Conservation (phyloP, 2,797 vertebrate species). For the Hypotaenidia philippensis region DNA sequence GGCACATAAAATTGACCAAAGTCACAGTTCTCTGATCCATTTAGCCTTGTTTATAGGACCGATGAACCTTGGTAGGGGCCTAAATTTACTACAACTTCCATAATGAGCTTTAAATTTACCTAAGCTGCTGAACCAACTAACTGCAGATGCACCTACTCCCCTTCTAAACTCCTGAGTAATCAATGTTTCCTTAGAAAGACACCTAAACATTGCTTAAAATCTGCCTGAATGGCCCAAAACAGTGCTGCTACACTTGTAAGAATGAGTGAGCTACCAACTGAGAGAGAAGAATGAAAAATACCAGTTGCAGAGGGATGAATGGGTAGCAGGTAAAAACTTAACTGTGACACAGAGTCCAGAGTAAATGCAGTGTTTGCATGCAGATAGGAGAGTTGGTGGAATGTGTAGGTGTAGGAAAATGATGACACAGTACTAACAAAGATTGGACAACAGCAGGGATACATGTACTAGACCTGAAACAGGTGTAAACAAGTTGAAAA, state of each 20-base stretch:
- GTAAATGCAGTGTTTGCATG: neutral
- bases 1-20: neutral
- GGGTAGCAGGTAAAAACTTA: neutral
- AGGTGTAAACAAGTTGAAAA: neutral
- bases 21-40: neutral
- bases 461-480: neutral
- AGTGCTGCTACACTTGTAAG: neutral
- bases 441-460: neutral
- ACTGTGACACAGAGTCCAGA: neutral
- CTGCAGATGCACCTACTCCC: neutral
- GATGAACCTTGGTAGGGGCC: neutral
- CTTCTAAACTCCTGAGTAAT: neutral
- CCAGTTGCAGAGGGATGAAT: neutral
- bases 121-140: neutral
- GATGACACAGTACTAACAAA: neutral
- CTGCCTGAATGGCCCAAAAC: neutral
- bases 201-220: neutral
- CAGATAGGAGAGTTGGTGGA: neutral
- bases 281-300: neutral
- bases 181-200: neutral
- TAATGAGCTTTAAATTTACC: neutral
- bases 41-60: neutral
- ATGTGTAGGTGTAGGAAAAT: neutral
- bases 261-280: neutral
- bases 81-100: neutral